Evolutionary conservation across 2,888 invertebrate species (phyloP).

Genomic region (Ornithoptera alexandrae): DNA sequence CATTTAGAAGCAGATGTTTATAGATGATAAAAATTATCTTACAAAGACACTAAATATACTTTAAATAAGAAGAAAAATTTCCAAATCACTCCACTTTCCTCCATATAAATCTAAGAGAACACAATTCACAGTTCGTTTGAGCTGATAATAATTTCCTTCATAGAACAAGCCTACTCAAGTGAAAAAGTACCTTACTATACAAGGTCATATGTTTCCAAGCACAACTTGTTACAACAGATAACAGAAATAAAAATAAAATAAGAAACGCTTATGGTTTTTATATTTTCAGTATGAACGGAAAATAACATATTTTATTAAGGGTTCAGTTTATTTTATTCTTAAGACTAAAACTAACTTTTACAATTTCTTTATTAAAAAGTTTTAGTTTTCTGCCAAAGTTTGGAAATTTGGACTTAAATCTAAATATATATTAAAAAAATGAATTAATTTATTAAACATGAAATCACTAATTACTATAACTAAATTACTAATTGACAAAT

Average conservation of each 20-base stretch:
- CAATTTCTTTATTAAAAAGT: too few relatives aligned
- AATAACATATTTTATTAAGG: background rate
- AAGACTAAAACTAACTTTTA: too few relatives aligned
- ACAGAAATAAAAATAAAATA: background rate
- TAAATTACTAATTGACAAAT: too few relatives aligned
- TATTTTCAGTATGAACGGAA: background rate
- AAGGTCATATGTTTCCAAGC: slow-evolving; percentile 10
- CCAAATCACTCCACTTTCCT: slow-evolving; percentile 6
- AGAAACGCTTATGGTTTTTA: background rate
- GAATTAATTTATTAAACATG: too few relatives aligned
- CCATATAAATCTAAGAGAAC: slow-evolving; percentile 14
- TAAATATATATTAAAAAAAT: too few relatives aligned
- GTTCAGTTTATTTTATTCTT: background rate
- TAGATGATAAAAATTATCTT: background rate
- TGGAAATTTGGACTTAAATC: too few relatives aligned
- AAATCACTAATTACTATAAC: too few relatives aligned
- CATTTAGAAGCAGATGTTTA: too few relatives aligned
- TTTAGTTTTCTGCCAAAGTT: too few relatives aligned
- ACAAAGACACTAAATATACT: background rate
- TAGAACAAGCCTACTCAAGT: slow-evolving; percentile 19
- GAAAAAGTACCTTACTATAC: slow-evolving; percentile 22
- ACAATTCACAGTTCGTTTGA: slow-evolving; percentile 21
- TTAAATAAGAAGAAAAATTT: background rate
- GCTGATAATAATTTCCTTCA: slow-evolving; percentile 23
- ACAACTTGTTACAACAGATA: background rate